A percentile compares a stretch with the other conserved stretches of the same genome.
These are phyloP conservation scores for Lamellibrachia satsuma DNA, from an alignment of 2,888 invertebrate genomes.

Conservation along the genomic window DNA sequence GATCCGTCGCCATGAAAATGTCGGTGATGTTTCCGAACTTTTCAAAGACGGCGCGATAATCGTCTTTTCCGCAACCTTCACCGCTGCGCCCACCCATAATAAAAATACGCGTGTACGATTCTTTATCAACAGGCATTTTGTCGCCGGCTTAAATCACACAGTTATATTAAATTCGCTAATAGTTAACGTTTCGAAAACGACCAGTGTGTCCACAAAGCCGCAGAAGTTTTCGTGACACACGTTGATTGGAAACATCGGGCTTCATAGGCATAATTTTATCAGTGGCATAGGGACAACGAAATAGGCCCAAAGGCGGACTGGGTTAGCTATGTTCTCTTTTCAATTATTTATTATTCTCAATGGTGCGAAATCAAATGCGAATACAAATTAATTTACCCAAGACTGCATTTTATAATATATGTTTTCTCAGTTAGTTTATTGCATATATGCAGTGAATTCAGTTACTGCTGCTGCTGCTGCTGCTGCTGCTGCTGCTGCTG, in stretches of 20 bases:
- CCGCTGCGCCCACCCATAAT: slow-evolving; percentile 80
- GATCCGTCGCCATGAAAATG: slow-evolving; percentile 85
- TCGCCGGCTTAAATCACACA: background rate
- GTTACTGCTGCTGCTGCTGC: no score
- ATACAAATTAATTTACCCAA: no score
- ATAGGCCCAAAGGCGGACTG: no score
- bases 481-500: no score
- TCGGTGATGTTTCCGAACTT: slow-evolving; percentile 86
- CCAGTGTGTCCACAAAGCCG: background rate
- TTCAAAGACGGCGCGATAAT: slow-evolving; percentile 79
- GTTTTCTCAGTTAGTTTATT: no score
- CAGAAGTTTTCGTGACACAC: background rate
- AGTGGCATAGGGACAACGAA: no score
- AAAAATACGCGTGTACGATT: slow-evolving; percentile 80
- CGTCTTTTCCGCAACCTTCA: slow-evolving; percentile 76
- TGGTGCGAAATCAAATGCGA: no score
- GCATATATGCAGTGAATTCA: no score
- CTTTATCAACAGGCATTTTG: slow-evolving; percentile 6
- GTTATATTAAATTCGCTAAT: background rate
- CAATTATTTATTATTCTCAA: no score
- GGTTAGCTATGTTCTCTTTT: no score
- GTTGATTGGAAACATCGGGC: slow-evolving; percentile 4
- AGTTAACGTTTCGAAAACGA: background rate
- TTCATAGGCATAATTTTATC: background rate
- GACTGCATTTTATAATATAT: no score